Evolutionary conservation across 2,888 invertebrate species (phyloP).

Genomic region (Strigamia maritima): DNA sequence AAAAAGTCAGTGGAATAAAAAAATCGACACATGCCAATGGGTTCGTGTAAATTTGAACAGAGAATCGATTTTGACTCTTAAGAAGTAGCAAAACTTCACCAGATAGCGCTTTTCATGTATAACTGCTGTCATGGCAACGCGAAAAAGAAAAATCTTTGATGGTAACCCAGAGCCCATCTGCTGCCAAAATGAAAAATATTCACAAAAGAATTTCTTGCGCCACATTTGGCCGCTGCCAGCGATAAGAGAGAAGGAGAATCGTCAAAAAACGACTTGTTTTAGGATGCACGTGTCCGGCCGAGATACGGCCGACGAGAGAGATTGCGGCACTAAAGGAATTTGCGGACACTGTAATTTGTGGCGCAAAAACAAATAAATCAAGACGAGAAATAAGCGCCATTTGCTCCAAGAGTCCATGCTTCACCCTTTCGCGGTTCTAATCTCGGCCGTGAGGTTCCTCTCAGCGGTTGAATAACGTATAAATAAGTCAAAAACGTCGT

Average conservation of each 20-base stretch:
- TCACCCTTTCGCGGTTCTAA: background rate
- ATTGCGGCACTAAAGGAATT: background rate
- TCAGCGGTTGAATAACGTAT: background rate
- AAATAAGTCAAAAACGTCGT: background rate
- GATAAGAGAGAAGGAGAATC: background rate
- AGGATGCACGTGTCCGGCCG: slow-evolving; percentile 15
- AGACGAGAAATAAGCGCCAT: background rate
- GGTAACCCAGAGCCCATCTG: slow-evolving; percentile 15
- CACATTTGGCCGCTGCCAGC: slow-evolving; percentile 3
- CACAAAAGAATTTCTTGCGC: slow-evolving; percentile 5
- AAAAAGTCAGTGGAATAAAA: slow-evolving; percentile 4
- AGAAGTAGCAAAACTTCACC: slow-evolving; percentile 10
- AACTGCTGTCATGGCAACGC: slow-evolving; percentile 9
- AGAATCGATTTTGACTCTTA: slow-evolving; percentile 10
- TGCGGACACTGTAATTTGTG: slow-evolving; percentile 5
- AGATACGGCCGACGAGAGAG: background rate
- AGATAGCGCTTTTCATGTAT: slow-evolving; percentile 10
- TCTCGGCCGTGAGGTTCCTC: background rate
- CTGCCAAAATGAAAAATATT: slow-evolving; percentile 15
- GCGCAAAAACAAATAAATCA: slow-evolving; percentile 15
- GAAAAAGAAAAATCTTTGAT: slow-evolving; percentile 2
- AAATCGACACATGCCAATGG: slow-evolving; percentile 15
- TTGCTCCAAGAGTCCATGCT: background rate
- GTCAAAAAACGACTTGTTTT: slow-evolving; percentile 15
- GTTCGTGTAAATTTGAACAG: slow-evolving; percentile 10